Evolutionary conservation across 2,888 invertebrate species (phyloP).

Genomic region (Synergus umbraculus): DNA sequence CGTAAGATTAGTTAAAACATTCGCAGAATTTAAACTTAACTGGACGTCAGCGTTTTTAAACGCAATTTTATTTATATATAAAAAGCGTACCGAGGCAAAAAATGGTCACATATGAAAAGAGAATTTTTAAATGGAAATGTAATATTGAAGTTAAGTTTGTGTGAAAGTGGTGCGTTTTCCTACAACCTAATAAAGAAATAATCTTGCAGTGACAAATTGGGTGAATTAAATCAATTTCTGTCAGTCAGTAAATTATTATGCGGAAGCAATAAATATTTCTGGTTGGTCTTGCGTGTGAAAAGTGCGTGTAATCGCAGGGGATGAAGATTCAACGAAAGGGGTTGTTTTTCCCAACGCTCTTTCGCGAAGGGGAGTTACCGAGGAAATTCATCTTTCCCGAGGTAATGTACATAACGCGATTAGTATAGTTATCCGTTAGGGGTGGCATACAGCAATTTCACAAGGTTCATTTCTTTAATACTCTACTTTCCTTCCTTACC

Average conservation of each 20-base stretch:
- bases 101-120: not conserved
- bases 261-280: constrained; percentile 18
- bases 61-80: not conserved
- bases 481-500: constrained; percentile 32
- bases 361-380: not conserved
- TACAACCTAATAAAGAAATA: not conserved
- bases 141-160: not conserved
- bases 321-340: not conserved
- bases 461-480: constrained; percentile 38
- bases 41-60: constrained; percentile 12
- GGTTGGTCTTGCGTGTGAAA: constrained; percentile 8
- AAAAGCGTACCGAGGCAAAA: not conserved
- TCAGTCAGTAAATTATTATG: constrained; percentile 3
- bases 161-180: not conserved
- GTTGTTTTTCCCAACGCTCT: constrained; percentile 13
- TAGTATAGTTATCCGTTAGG: constrained; percentile 49
- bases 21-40: not conserved
- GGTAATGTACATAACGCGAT: constrained; percentile 46
- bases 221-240: not conserved
- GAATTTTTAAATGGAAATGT: not conserved
- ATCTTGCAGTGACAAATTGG: not conserved
- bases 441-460: constrained; percentile 47
- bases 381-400: constrained; percentile 46
- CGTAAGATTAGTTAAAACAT: constrained; percentile 28
- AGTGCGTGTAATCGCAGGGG: not conserved